Evolutionary conservation across 2,888 invertebrate genomes (phyloP).

Genomic region (Malthinus flaveolus): DNA sequence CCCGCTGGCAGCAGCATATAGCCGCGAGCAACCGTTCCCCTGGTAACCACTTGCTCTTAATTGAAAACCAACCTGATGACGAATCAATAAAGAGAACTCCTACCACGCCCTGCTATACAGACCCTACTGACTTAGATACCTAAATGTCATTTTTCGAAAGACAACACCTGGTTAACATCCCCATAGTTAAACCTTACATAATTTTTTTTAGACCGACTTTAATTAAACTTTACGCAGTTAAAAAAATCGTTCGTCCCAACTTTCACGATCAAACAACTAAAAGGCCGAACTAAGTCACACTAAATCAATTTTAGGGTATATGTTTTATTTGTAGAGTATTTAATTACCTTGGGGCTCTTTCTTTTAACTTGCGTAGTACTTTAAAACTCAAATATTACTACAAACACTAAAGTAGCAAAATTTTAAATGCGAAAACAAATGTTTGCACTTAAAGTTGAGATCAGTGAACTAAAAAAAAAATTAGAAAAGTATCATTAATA

Average conservation of each 20-base stretch:
- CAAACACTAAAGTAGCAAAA: background rate
- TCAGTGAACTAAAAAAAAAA: no score
- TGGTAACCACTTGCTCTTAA: constrained; percentile 58
- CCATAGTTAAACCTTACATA: background rate
- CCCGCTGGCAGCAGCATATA: constrained; percentile 32
- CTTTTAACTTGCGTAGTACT: constrained; percentile 17
- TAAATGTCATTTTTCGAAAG: constrained; percentile 10
- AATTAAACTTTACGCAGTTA: background rate
- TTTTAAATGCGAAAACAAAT: constrained; percentile 8
- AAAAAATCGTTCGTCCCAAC: constrained; percentile 12
- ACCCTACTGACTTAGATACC: constrained; percentile 25
- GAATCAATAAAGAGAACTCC: constrained; percentile 55
- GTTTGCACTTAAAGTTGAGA: no score
- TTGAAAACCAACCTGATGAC: constrained; percentile 58
- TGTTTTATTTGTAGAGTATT: constrained; percentile 20
- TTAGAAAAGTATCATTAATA: no score
- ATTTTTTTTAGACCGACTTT: background rate
- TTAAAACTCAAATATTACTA: no score
- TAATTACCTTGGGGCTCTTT: constrained; percentile 24
- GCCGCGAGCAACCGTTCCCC: constrained; percentile 48
- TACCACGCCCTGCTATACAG: constrained; percentile 42
- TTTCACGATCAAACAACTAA: constrained; percentile 17
- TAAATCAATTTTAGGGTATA: constrained; percentile 23
- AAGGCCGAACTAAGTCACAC: constrained; percentile 19
- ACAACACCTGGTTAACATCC: background rate